These are phyloP conservation scores for Oryctolagus cuniculus DNA, from an alignment of 2,113 vertebrate genomes.

Conservation along the genomic window mOryCun1.1 NC_091434.1:77991501-77992000, in stretches of 20 bases:
- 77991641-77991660: background rate
- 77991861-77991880: too few relatives aligned
- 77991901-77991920: too few relatives aligned
- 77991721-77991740: slow-evolving; percentile 13
- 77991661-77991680: slow-evolving; percentile 38
- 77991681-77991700: slow-evolving; percentile 2
- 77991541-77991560: slow-evolving; percentile 17
- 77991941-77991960: background rate
- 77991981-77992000: background rate
- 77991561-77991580: background rate
- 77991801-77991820: too few relatives aligned
- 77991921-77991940: too few relatives aligned
- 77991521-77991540: background rate
- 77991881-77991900: too few relatives aligned
- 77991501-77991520: background rate
- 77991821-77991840: too few relatives aligned
- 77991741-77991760: background rate
- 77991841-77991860: too few relatives aligned
- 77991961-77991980: slow-evolving; percentile 2
- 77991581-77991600: background rate
- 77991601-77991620: slow-evolving; percentile 41
- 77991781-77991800: background rate
- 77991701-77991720: slow-evolving; percentile 29
- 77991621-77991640: slow-evolving; percentile 35
- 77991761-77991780: slow-evolving; percentile 51